Conservation (phyloP, 2,888 invertebrate species). For the Parnassius apollo region DNA sequence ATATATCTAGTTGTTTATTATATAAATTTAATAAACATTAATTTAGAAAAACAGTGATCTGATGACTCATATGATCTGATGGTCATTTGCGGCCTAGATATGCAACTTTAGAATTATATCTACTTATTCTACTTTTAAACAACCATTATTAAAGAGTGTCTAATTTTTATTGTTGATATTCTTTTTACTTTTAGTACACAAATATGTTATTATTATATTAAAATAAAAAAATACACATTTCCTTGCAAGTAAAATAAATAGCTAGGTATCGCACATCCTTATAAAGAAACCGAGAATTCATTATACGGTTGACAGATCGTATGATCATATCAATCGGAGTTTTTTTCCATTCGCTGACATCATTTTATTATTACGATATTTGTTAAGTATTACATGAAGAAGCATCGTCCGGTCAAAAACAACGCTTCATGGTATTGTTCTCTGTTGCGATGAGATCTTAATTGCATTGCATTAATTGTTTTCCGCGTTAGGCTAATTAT, state of each 20-base stretch:
- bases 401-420: constrained; percentile 11
- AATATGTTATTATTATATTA: too few species aligned
- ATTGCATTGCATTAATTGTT: neutral
- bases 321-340: constrained; percentile 15
- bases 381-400: constrained; percentile 20
- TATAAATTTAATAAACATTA: too few species aligned
- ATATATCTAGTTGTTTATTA: too few species aligned
- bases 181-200: too few species aligned
- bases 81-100: too few species aligned
- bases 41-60: too few species aligned
- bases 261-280: constrained; percentile 17
- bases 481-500: constrained; percentile 6
- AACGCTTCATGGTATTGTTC: constrained; percentile 18
- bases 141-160: too few species aligned
- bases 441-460: constrained; percentile 6
- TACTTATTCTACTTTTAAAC: too few species aligned
- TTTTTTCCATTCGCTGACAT: constrained; percentile 20
- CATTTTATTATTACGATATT: constrained; percentile 13
- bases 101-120: too few species aligned
- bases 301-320: constrained; percentile 7
- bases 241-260: constrained; percentile 10
- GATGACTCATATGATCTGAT: too few species aligned
- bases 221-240: neutral
- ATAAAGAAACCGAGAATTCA: constrained; percentile 23
- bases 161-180: too few species aligned